These are phyloP conservation scores for Urocyon cinereoargenteus DNA, from an alignment of 2,797 vertebrate genomes.

Conservation along the genomic window DNA sequence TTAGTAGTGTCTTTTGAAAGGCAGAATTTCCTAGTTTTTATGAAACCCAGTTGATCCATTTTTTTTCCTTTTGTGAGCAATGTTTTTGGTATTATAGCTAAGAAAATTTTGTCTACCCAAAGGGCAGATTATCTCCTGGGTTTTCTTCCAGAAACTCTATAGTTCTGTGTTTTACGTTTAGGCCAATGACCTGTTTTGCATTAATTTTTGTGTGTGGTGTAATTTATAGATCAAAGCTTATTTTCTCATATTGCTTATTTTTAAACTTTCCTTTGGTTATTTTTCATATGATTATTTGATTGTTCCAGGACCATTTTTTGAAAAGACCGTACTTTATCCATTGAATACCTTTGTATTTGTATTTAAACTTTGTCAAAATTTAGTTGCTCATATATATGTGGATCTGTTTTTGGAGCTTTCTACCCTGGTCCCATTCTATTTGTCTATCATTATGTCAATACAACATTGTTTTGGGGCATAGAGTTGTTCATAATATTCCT, in stretches of 20 bases:
- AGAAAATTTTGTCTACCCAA: background rate
- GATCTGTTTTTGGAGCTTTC: background rate
- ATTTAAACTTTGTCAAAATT: background rate
- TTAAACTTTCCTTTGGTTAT: background rate
- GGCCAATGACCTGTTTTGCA: background rate
- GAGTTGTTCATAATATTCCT: no score
- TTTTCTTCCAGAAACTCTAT: background rate
- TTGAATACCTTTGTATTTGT: background rate
- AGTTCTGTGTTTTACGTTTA: background rate
- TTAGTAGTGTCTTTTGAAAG: background rate
- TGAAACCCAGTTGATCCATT: background rate
- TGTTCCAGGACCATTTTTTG: background rate
- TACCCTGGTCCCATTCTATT: background rate
- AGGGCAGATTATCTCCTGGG: background rate
- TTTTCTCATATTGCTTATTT: background rate
- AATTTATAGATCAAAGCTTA: background rate
- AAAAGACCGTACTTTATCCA: background rate
- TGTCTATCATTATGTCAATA: background rate
- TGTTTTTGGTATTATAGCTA: background rate
- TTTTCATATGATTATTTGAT: background rate
- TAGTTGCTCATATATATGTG: background rate
- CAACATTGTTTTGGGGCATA: background rate
- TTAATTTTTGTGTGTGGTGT: background rate
- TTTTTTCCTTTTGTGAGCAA: background rate
- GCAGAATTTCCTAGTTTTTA: background rate